phyloP scores from a whole-genome alignment of 2,113 vertebrate genomes.

The Penelope pileata region DNA sequence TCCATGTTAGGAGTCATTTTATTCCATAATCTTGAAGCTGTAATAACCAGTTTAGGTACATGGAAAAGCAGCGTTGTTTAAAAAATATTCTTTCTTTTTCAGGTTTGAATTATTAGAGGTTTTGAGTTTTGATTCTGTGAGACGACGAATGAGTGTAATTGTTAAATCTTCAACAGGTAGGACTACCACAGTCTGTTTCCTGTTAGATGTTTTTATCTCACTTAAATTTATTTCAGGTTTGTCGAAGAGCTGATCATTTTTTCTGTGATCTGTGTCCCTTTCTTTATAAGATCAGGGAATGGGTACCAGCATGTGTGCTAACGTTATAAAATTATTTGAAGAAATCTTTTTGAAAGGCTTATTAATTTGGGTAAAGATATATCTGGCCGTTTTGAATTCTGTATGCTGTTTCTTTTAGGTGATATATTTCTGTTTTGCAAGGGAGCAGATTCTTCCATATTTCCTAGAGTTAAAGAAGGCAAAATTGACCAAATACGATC shows the following conservation, averaged over 20 bases:
- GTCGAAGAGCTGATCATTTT: background rate
- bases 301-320: background rate
- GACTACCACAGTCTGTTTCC: background rate
- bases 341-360: background rate
- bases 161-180: slow-evolving; percentile 87
- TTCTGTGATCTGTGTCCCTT: background rate
- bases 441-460: slow-evolving; percentile 97
- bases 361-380: background rate
- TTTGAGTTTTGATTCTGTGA: slow-evolving; percentile 94
- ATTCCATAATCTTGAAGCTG: background rate
- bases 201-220: background rate
- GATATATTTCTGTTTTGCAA: slow-evolving; percentile 95
- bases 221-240: background rate
- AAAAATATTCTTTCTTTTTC: background rate
- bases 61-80: background rate
- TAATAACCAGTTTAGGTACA: background rate
- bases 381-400: background rate
- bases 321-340: background rate
- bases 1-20: background rate
- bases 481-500: slow-evolving; percentile 91
- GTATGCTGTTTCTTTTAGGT: slow-evolving; percentile 74
- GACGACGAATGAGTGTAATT: slow-evolving; percentile 96
- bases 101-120: slow-evolving; percentile 93
- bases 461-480: slow-evolving; percentile 91
- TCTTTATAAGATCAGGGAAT: background rate